Evolutionary conservation across 2,113 vertebrate genomes (phyloP).

Genomic region (Macrotis lagotis): DNA sequence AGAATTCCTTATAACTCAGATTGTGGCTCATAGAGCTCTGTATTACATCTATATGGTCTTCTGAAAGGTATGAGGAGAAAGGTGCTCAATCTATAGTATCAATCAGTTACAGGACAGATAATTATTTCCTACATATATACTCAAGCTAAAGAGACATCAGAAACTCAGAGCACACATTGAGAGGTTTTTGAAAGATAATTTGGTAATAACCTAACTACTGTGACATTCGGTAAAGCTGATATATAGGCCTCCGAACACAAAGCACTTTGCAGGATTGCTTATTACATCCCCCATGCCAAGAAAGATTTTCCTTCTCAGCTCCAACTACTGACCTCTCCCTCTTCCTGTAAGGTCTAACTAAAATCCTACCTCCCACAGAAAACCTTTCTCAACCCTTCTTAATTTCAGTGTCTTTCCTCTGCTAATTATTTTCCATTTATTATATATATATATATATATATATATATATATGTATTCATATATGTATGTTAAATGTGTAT

Average conservation of each 20-base stretch:
- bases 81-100: too few relatives aligned
- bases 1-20: too few relatives aligned
- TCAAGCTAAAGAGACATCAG: not conserved
- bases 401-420: not conserved
- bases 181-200: not conserved
- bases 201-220: not conserved
- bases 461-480: too few relatives aligned
- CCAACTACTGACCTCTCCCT: not conserved
- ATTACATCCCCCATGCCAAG: not conserved
- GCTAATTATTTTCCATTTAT: not conserved
- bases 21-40: too few relatives aligned
- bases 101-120: too few relatives aligned
- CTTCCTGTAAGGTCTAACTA: not conserved
- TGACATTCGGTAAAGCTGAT: not conserved
- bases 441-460: too few relatives aligned
- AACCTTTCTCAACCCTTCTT: not conserved
- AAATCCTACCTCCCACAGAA: not conserved
- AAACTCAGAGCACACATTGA: not conserved
- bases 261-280: not conserved
- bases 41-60: too few relatives aligned
- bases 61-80: too few relatives aligned
- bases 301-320: not conserved
- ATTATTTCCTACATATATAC: too few relatives aligned
- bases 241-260: not conserved
- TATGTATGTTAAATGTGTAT: too few relatives aligned